Evolutionary conservation across 2,888 invertebrate genomes (phyloP).

Genomic region (Himalopsyche japonica): DNA sequence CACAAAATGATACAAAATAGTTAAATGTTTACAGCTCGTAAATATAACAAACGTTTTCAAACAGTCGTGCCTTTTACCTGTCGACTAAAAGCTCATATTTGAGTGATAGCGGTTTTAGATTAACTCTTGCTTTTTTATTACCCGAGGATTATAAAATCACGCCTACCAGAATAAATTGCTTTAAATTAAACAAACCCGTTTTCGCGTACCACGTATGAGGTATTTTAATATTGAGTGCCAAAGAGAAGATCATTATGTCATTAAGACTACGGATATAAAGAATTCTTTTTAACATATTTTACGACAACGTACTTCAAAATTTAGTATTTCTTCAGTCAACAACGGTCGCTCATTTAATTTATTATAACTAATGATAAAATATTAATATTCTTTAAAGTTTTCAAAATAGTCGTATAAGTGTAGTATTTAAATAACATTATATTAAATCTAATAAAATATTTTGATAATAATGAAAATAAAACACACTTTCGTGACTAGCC

Average conservation of each 20-base stretch:
- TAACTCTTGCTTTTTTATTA: background rate
- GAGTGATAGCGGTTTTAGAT: background rate
- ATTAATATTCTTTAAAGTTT: too few species aligned
- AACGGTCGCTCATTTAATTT: too few species aligned
- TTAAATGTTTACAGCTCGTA: background rate
- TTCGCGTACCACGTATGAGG: background rate
- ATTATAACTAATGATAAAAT: too few species aligned
- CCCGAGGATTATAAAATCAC: background rate
- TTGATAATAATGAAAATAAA: too few species aligned
- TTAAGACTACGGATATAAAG: background rate
- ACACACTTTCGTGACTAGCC: too few species aligned
- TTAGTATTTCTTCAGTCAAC: too few species aligned
- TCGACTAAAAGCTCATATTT: background rate
- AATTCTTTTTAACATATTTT: too few species aligned
- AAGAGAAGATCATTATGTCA: background rate
- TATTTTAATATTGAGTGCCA: background rate
- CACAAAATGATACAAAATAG: background rate
- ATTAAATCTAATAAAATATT: too few species aligned
- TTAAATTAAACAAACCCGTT: background rate
- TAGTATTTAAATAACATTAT: too few species aligned
- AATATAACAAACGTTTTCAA: background rate
- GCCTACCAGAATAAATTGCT: background rate
- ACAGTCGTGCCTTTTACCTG: background rate
- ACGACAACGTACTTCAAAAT: too few species aligned
- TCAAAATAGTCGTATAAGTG: too few species aligned